Evolutionary conservation across 2,797 vertebrate species (phyloP), one percentile per base, ranked within the genome.

Genomic region (Poliocrania exsul): DNA sequence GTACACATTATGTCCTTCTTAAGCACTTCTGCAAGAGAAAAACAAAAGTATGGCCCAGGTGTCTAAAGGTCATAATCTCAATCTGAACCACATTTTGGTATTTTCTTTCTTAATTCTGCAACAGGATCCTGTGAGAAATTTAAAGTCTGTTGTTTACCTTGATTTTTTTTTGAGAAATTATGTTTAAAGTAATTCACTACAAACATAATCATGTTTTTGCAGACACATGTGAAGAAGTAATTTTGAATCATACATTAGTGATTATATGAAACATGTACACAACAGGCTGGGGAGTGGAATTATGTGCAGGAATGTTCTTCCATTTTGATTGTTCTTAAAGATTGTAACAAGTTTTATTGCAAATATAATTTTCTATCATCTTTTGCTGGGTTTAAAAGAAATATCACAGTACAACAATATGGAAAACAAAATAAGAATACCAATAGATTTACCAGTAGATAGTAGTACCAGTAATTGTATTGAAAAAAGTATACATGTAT

Each of bases 371-470:
- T 31, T 57, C 10, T 33, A 25, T 18, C 3, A 4, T 47, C 33
- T n/a, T 88, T 64, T 62, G 5, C 50, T 70, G 16, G 6, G 28
- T 90, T 71, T 84, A n/a, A 58, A 84, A 9, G 10, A 81, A 92
- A 2, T 11, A 23, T 72, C 31, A 19, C 11, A 50, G 11, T 21
- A 49, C 3, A 54, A 13, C 0, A 3, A 46, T 11, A 51, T 0
- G 4, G 10, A 56, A 86, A 90, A 31, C 14, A 67, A 47, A 23
- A 46, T 14, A 46, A 75, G 7, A 69, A 25, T 25, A 79, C 2
- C 6, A 19, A 40, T 9, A 21, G 12, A 62, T 75, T 38, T 70
- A 23, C 15, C 42, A 75, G 38, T 2, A 15, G 5, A 37, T 3
- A 70, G 6, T 3, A 56, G 3, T 73, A 62, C 8, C 33, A 44